These are phyloP conservation scores for Batillaria attramentaria DNA, from an alignment of 1,140 invertebrate genomes.

Conservation along the genomic window DNA sequence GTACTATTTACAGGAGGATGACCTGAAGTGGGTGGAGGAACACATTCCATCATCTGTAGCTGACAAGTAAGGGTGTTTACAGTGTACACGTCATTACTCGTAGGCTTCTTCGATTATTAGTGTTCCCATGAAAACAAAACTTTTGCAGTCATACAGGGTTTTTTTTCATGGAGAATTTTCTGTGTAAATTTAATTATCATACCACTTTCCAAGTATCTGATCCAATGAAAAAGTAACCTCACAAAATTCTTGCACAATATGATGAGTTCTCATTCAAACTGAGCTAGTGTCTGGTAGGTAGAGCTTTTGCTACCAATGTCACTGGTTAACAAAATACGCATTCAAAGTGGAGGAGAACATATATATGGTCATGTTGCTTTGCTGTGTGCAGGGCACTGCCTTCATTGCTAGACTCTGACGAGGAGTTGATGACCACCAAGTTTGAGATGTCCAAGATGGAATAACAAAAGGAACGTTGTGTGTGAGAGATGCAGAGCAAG, in stretches of 20 bases:
- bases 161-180: too few relatives aligned
- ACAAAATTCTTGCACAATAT: too few relatives aligned
- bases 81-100: too few relatives aligned
- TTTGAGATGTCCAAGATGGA: conserved; percentile 95
- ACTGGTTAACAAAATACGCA: background rate
- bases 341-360: background rate
- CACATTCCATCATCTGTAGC: conserved; percentile 86
- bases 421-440: conserved; percentile 89
- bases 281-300: too few relatives aligned
- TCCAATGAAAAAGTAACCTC: too few relatives aligned
- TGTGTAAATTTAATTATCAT: too few relatives aligned
- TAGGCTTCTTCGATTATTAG: too few relatives aligned
- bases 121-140: too few relatives aligned
- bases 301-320: too few relatives aligned
- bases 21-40: conserved; percentile 92
- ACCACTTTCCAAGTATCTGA: too few relatives aligned
- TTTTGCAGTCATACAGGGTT: too few relatives aligned
- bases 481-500: too few relatives aligned
- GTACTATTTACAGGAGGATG: conserved; percentile 79
- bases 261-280: conserved; percentile 15
- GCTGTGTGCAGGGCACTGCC: conserved; percentile 78
- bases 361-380: background rate
- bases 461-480: conserved; percentile 71
- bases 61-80: conserved; percentile 79
- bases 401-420: conserved; percentile 86